A percentile compares a stretch with the other conserved stretches of the same genome.
These are phyloP conservation scores for Gymnocheta viridis DNA, from an alignment of 2,888 invertebrate species.

Conservation along the genomic window DNA sequence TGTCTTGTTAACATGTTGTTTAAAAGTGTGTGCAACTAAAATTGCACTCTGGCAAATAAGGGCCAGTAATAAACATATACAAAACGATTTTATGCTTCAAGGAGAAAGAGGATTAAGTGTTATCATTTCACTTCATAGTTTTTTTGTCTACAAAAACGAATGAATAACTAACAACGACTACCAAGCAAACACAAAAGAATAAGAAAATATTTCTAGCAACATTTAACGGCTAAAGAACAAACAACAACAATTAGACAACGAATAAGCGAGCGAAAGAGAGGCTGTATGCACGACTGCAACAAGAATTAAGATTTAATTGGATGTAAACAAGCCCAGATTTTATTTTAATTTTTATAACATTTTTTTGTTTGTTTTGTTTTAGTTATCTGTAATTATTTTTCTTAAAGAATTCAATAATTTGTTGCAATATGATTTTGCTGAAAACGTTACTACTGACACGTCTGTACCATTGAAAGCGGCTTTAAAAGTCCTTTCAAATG, in stretches of 20 bases:
- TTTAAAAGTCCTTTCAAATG: no score
- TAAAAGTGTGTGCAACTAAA: slow-evolving; percentile 30
- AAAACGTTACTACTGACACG: no score
- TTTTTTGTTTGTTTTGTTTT: no score
- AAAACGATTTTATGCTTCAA: slow-evolving; percentile 68
- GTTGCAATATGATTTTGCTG: no score
- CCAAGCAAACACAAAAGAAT: slow-evolving; percentile 26
- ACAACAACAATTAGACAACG: slow-evolving; percentile 50
- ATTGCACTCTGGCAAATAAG: slow-evolving; percentile 55
- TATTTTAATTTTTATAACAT: slow-evolving; percentile 19
- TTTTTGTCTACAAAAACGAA: slow-evolving; percentile 41
- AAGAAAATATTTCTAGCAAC: slow-evolving; percentile 49
- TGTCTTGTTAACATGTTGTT: slow-evolving; percentile 41
- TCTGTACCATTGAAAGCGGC: no score
- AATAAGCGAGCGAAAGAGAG: slow-evolving; percentile 28
- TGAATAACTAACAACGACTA: slow-evolving; percentile 7
- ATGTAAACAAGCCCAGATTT: slow-evolving; percentile 66
- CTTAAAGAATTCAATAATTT: slow-evolving; percentile 22
- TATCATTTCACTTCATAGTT: slow-evolving; percentile 70
- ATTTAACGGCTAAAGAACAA: slow-evolving; percentile 39
- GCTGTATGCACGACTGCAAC: slow-evolving; percentile 43
- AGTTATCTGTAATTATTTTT: neutral
- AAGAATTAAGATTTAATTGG: slow-evolving; percentile 68
- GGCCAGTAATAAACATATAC: slow-evolving; percentile 62
- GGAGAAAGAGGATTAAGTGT: slow-evolving; percentile 70